Evolutionary conservation across 2,888 invertebrate species (phyloP).

Genomic region (Paralinhomoeus sp.): DNA sequence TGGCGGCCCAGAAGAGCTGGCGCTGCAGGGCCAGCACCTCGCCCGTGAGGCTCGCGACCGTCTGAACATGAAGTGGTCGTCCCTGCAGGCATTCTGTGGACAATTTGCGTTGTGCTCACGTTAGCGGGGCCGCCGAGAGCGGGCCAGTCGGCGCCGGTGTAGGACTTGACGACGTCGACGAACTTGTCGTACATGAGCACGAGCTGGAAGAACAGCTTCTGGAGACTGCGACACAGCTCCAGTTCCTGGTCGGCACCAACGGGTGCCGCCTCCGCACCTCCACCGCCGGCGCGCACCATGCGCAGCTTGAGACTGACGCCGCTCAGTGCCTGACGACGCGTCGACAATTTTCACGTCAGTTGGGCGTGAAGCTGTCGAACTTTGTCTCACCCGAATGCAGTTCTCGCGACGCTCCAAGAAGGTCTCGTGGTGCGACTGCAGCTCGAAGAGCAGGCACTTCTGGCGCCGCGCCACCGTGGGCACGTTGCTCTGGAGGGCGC

Average conservation of each 20-base stretch:
- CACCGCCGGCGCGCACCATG: slow-evolving; percentile 39
- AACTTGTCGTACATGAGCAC: slow-evolving; percentile 53
- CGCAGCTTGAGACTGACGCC: slow-evolving; percentile 49
- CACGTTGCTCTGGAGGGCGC: slow-evolving; percentile 17
- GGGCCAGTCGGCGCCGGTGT: slow-evolving; percentile 10
- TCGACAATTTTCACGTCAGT: neutral
- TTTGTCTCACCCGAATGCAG: slow-evolving; percentile 33
- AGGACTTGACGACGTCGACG: slow-evolving; percentile 29
- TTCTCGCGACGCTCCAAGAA: slow-evolving; percentile 75
- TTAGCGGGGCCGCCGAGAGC: too few relatives aligned
- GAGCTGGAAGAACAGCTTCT: slow-evolving; percentile 75
- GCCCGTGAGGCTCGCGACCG: neutral
- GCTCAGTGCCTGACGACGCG: slow-evolving; percentile 33
- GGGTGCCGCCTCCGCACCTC: too few relatives aligned
- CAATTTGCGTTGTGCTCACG: too few relatives aligned
- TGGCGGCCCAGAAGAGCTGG: slow-evolving; percentile 16
- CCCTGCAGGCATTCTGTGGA: too few relatives aligned
- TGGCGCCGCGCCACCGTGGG: slow-evolving; percentile 48
- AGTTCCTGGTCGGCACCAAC: slow-evolving; percentile 35
- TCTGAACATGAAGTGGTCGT: too few relatives aligned
- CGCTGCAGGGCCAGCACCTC: slow-evolving; percentile 21
- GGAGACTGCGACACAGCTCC: slow-evolving; percentile 62
- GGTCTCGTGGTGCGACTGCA: slow-evolving; percentile 82
- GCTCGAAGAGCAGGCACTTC: slow-evolving; percentile 64
- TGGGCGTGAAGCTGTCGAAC: neutral